Conservation (phyloP, 2,888 invertebrate genomes). For the Troilus luridus region DNA sequence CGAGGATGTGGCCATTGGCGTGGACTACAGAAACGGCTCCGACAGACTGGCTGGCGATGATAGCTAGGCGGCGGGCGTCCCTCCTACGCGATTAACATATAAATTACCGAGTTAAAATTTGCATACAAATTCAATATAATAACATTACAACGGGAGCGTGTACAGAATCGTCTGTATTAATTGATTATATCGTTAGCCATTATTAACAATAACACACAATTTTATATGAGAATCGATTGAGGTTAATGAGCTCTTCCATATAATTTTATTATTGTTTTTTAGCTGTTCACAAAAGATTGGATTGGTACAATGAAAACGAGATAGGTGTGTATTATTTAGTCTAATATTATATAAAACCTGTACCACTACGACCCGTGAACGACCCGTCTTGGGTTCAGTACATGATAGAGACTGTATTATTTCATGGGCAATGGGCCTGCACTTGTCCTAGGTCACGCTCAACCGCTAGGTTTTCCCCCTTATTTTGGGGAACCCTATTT, state of each 20-base stretch:
- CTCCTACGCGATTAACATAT: slow-evolving; percentile 19
- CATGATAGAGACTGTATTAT: no score
- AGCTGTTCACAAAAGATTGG: neutral
- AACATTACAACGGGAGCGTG: slow-evolving; percentile 19
- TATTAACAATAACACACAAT: neutral
- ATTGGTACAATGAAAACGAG: neutral
- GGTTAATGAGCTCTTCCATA: neutral
- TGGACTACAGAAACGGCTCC: neutral
- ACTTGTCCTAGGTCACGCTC: no score
- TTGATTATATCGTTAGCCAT: neutral
- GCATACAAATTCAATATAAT: slow-evolving; percentile 33
- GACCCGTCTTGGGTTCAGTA: no score
- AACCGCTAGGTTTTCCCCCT: no score
- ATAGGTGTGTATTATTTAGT: neutral
- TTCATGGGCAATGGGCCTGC: no score
- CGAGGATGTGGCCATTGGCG: no score
- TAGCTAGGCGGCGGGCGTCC: neutral
- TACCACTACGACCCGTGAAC: no score
- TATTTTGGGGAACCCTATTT: no score
- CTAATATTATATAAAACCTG: no score
- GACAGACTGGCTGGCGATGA: neutral
- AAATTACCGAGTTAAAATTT: slow-evolving; percentile 23
- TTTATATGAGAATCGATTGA: neutral
- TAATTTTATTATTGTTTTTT: neutral
- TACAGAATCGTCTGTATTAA: neutral